phyloP scores from a whole-genome alignment of 2,888 invertebrate species.

The Dugesia japonica region DNA sequence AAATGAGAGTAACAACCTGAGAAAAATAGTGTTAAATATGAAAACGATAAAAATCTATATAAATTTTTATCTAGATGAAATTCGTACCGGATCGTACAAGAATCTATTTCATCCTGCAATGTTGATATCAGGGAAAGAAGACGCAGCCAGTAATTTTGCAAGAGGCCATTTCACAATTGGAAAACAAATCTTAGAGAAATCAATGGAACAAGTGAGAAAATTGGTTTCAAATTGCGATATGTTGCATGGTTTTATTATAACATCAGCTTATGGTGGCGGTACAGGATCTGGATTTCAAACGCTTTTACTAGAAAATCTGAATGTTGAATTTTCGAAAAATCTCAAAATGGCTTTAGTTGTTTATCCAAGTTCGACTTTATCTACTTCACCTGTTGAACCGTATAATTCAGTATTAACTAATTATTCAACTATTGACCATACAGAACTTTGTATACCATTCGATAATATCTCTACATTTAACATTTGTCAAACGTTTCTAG shows the following conservation, averaged over 20 bases:
- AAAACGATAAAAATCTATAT: neutral
- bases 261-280: conserved; percentile 72
- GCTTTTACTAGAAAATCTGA: conserved; percentile 66
- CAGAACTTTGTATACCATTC: conserved; percentile 32
- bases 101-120: conserved; percentile 41
- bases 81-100: conserved; percentile 39
- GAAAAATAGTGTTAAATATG: no score
- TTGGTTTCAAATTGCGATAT: conserved; percentile 63
- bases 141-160: conserved; percentile 41
- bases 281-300: conserved; percentile 77
- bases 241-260: conserved; percentile 64
- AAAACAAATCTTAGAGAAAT: neutral
- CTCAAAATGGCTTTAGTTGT: conserved; percentile 74
- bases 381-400: conserved; percentile 33
- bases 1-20: no score
- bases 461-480: conserved; percentile 35
- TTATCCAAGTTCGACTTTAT: conserved; percentile 61
- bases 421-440: conserved; percentile 32
- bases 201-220: conserved; percentile 52
- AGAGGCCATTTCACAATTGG: conserved; percentile 51
- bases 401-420: conserved; percentile 33
- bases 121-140: conserved; percentile 41
- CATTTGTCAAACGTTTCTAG: conserved; percentile 29
- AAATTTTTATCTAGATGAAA: conserved; percentile 38
- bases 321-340: conserved; percentile 68